These are phyloP conservation scores for Stenotaenia linearis DNA, from an alignment of 2,888 invertebrate genomes.

Conservation along the genomic window DNA sequence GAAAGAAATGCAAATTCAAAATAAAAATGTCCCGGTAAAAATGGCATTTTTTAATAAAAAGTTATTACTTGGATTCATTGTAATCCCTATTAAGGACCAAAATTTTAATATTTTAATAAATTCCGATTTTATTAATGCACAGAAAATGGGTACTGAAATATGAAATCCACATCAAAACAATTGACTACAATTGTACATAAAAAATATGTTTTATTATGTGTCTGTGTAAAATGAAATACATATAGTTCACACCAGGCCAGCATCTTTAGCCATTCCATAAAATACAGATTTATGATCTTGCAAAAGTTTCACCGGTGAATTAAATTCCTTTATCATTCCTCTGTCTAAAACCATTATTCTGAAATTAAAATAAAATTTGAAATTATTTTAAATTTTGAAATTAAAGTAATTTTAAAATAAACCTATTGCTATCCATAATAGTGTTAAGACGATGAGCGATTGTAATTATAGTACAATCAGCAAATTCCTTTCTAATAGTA, in stretches of 20 bases:
- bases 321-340: constrained; percentile 71
- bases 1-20: no score
- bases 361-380: constrained; percentile 38
- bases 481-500: constrained; percentile 82
- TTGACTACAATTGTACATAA: no score
- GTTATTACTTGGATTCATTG: no score
- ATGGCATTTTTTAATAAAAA: no score
- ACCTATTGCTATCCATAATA: constrained; percentile 62
- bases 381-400: neutral
- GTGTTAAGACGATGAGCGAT: constrained; percentile 91
- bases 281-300: constrained; percentile 65
- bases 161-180: neutral
- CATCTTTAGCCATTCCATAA: constrained; percentile 79
- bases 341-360: constrained; percentile 69
- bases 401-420: neutral
- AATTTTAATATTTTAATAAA: no score
- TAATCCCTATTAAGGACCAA: no score
- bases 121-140: no score
- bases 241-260: constrained; percentile 57
- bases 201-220: no score
- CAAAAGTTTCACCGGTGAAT: constrained; percentile 64
- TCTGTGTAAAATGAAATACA: neutral
- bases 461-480: constrained; percentile 79
- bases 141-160: no score
- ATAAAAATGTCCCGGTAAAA: no score